Base-by-base conservation (phyloP, 2,888 invertebrate genomes). In the Chrysotoxum bicinctum region DNA sequence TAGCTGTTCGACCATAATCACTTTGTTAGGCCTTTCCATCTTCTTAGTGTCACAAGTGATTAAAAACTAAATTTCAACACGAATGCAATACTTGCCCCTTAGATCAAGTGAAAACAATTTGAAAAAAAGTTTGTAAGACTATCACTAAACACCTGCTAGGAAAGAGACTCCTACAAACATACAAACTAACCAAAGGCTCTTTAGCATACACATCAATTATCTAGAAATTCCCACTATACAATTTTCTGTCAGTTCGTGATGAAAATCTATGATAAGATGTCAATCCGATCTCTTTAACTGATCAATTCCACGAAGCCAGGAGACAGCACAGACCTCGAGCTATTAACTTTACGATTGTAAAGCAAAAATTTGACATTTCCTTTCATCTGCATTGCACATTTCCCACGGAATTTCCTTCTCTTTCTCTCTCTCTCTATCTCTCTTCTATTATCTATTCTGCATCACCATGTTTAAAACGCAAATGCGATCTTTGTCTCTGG, bases 351-450 rank as follows among this genome's bases (percentile, higher is more conserved):
- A 85, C 85, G 85, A 81, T 81, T 81, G 81, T 81, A 73, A 77
- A 64, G 76, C 48, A 80, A 76, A 85, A 85, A 81, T 85, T 85
- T 85, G 85, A 85, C 85, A 69, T 85, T 81, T 85, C 81, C 80
- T 85, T 74, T 81, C 85, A 85, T 81, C 85, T 73, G 75, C 75
- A 66, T 74, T 64, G 62, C n/a, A 50, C 43, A 81, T 81, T 85
- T 85, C 85, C 85, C 85, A 85, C 77, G 85, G 81, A 81, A 81
- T 81, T 73, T 81, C 73, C 64, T 16, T 52, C n/a, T 23, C 23
- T n/a, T 4, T 37, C 23, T 19, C 21, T 8, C 4, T 35, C 19
- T 35, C 14, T 37, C 12, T 19, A 7, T 35, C 6, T 37, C 35
- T 14, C 56, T 19, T 35, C 16, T 32, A 9, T 19, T 19, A 7